These are phyloP conservation scores for Charina bottae DNA, from an alignment of 2,113 vertebrate genomes.

Conservation along the genomic window DNA sequence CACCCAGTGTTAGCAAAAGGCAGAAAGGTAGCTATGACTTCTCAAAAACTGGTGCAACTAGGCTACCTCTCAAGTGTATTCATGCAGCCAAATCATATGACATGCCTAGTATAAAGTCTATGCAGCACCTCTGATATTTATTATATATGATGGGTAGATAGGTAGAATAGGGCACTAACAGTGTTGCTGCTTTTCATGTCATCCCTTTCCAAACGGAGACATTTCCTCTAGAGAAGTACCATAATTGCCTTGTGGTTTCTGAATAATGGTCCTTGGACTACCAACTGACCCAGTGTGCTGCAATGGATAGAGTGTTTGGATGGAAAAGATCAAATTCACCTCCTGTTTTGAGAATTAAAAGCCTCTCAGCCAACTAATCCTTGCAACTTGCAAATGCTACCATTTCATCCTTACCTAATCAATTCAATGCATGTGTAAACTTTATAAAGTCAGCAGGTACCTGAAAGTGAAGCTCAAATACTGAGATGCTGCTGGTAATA, in stretches of 20 bases:
- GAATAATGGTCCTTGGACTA: not conserved
- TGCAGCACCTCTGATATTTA: not conserved
- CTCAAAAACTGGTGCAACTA: rapidly evolving
- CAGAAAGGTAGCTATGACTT: not conserved
- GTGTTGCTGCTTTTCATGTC: too few species aligned
- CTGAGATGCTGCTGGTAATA: constrained; percentile 33
- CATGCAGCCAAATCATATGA: not conserved
- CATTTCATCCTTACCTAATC: constrained; percentile 14
- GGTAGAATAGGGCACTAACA: not conserved
- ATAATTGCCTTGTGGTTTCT: not conserved
- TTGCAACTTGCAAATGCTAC: constrained; percentile 23
- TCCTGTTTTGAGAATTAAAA: not conserved
- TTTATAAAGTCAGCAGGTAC: constrained; percentile 38
- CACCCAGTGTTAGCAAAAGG: constrained; percentile 36
- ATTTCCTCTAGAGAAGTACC: not conserved
- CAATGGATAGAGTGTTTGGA: not conserved
- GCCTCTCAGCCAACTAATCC: not conserved
- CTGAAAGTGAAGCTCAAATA: constrained; percentile 40
- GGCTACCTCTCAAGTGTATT: not conserved
- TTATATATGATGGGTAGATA: not conserved
- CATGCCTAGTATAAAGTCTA: not conserved
- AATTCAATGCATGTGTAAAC: constrained; percentile 22
- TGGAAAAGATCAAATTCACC: not conserved
- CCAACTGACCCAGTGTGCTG: not conserved
- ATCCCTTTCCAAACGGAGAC: not conserved